Evolutionary conservation across 30 jellyfish, hydroid and myxozoan species (phyloP), one percentile per base, ranked within the genome.

Genomic region (Nemopilema nomurai): DNA sequence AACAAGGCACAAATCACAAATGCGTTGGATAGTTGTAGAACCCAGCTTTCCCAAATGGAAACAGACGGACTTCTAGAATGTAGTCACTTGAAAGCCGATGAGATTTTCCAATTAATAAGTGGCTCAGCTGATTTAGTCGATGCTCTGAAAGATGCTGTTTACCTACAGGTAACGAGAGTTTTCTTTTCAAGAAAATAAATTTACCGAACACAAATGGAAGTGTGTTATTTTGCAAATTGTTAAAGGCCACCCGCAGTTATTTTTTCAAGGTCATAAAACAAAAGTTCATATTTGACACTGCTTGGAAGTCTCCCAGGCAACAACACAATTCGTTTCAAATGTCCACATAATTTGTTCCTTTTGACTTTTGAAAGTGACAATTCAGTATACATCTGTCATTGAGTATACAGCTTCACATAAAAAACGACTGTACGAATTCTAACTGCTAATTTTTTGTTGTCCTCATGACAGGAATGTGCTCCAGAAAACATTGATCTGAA

Each of bases 401-500:
- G n/a, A n/a, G n/a, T n/a, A n/a, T n/a, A n/a, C n/a, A n/a, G n/a
- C n/a, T n/a, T n/a, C n/a, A n/a, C n/a, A n/a, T n/a, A n/a, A n/a
- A n/a, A n/a, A n/a, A n/a, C n/a, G n/a, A n/a, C n/a, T n/a, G n/a
- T n/a, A n/a, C n/a, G n/a, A n/a, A n/a, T n/a, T n/a, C 57, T 41
- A 13, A 41, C 57, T 41, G 6, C 57, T 41, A 13, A 41, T 41
- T 41, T 41, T 41, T 3, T 41, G 6, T 41, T n/a, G n/a, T n/a
- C n/a, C n/a, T n/a, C n/a, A n/a, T 41, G 9, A 41, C 80, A 93
- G 98, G 98, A 93, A 70, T 83, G 94, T 51, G 76, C 88, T 6
- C 98, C 98, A 17, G 98, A 93, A 67, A 87, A 82, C 69, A 28
- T 93, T 49, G 97, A 83, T 33, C 69, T 93, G 95, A 93, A 93